Evolutionary conservation across 2,888 invertebrate genomes (phyloP).

Genomic region (Ennomos erosarius): DNA sequence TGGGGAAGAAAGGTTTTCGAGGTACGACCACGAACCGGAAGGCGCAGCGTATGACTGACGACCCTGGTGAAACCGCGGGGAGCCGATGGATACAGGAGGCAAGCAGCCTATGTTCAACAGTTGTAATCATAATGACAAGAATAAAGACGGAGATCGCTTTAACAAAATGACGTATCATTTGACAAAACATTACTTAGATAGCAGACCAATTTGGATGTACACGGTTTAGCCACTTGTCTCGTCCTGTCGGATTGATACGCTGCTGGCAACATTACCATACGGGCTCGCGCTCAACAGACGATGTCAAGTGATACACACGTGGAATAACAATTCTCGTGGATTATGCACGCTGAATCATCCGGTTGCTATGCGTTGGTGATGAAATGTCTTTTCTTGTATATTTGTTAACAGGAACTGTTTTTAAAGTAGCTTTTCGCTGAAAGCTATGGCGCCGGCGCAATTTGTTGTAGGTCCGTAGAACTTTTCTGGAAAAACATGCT

Average conservation of each 20-base stretch:
- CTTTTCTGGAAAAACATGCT: no score
- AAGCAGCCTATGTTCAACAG: no score
- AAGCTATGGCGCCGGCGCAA: no score
- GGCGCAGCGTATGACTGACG: no score
- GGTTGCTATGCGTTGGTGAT: constrained; percentile 49
- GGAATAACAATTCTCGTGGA: constrained; percentile 49
- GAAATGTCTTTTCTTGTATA: constrained; percentile 17
- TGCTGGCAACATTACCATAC: constrained; percentile 43
- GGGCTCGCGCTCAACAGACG: constrained; percentile 49
- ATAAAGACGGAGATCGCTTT: constrained; percentile 1
- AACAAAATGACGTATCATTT: constrained; percentile 11
- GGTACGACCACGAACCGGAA: no score
- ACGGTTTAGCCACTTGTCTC: constrained; percentile 29
- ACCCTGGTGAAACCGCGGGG: no score
- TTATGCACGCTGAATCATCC: constrained; percentile 46
- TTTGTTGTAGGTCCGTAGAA: no score
- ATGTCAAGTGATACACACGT: constrained; percentile 50
- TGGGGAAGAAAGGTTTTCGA: no score
- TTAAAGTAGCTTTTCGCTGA: no score
- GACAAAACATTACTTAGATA: constrained; percentile 16
- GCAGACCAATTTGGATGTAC: constrained; percentile 21
- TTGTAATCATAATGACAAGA: no score
- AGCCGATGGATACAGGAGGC: no score
- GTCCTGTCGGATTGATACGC: constrained; percentile 44
- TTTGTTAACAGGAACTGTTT: background rate